These are phyloP conservation scores for Malurus alboscapulatus DNA, from an alignment of 2,113 vertebrate species.

Conservation along the genomic window DNA sequence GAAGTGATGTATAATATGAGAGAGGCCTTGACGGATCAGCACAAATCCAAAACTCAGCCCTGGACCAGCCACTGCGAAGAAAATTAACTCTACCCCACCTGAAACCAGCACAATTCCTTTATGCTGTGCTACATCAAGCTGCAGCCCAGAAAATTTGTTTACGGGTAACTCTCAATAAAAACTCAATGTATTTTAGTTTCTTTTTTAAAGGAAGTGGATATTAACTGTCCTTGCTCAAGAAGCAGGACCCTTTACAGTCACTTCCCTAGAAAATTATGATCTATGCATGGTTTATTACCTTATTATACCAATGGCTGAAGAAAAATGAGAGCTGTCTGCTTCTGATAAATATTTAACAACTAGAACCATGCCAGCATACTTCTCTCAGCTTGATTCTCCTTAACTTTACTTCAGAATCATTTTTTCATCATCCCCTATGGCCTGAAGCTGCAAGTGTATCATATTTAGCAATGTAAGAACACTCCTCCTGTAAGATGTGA, in stretches of 20 bases:
- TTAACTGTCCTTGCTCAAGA: background rate
- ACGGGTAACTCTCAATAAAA: background rate
- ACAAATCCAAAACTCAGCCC: background rate
- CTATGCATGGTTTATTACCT: background rate
- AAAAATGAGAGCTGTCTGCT: background rate
- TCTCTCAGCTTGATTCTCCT: background rate
- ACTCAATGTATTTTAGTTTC: background rate
- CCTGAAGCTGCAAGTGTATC: background rate
- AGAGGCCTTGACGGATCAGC: background rate
- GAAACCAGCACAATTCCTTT: background rate
- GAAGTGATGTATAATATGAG: background rate
- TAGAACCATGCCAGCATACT: background rate
- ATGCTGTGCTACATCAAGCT: background rate
- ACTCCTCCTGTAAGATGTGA: background rate
- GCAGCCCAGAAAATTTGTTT: background rate
- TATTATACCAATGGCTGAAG: rapidly evolving
- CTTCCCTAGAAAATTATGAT: background rate
- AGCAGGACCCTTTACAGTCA: background rate
- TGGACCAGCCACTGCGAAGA: background rate
- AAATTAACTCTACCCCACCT: background rate
- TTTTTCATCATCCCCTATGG: background rate
- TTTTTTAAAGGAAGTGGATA: background rate
- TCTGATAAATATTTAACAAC: constrained; percentile 24
- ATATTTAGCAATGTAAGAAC: background rate
- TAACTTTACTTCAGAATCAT: background rate